Conservation (phyloP, 2,888 invertebrate species). For the Lycia hirtaria region DNA sequence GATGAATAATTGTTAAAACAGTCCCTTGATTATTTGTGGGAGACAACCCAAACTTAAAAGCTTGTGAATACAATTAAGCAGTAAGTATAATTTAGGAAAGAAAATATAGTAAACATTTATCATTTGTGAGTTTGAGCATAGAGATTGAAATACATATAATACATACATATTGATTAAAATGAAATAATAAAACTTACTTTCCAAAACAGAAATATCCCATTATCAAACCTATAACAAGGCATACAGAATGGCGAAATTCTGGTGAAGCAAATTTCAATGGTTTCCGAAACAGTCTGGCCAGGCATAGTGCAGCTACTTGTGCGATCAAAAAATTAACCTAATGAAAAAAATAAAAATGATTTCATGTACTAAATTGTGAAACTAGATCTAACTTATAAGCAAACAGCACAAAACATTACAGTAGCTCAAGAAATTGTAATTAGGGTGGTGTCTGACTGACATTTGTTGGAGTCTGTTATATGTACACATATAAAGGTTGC, state of each 20-base stretch:
- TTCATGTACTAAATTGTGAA: conserved; percentile 53
- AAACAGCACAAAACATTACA: conserved; percentile 35
- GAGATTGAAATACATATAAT: conserved; percentile 1
- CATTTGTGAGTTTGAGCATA: neutral
- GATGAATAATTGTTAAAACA: too few relatives aligned
- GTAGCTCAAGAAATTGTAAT: too few relatives aligned
- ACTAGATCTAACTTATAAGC: conserved; percentile 29
- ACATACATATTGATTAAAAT: conserved; percentile 14
- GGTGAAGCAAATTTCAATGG: conserved; percentile 90
- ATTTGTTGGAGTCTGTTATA: too few relatives aligned
- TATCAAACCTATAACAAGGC: conserved; percentile 90
- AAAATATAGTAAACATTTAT: neutral
- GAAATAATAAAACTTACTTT: conserved; percentile 84
- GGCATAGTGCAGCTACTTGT: conserved; percentile 91
- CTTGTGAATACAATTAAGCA: too few relatives aligned
- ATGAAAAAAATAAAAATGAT: conserved; percentile 68
- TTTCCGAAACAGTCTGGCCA: conserved; percentile 92
- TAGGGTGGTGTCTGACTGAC: too few relatives aligned
- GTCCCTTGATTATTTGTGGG: too few relatives aligned
- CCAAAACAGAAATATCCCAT: conserved; percentile 96
- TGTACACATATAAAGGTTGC: too few relatives aligned
- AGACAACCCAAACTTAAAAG: too few relatives aligned
- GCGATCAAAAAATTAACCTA: conserved; percentile 94
- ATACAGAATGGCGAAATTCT: conserved; percentile 91
- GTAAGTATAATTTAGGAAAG: neutral